These are phyloP conservation scores for Seira sanloemensis DNA, from an alignment of 2,888 invertebrate species.

Conservation along the genomic window DNA sequence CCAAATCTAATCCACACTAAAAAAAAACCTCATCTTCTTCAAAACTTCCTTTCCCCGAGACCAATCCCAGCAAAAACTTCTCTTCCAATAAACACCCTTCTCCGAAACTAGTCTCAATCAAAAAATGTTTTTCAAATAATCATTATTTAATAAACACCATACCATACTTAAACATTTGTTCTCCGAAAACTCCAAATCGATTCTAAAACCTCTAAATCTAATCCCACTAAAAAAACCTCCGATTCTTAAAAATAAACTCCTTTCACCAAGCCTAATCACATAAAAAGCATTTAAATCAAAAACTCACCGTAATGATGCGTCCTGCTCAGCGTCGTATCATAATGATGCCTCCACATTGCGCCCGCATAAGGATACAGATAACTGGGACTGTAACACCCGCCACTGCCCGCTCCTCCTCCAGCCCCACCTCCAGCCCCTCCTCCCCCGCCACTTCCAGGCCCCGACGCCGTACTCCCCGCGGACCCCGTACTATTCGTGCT, in stretches of 20 bases:
- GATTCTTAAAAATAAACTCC: background rate
- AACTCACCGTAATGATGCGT: conserved; percentile 72
- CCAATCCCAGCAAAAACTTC: no score
- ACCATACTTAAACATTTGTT: no score
- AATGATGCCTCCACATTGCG: conserved; percentile 73
- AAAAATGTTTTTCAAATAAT: no score
- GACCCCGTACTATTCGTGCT: conserved; percentile 71
- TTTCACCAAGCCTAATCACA: no score
- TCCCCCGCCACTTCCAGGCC: conserved; percentile 38
- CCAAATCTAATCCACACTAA: no score
- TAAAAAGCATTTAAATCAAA: no score
- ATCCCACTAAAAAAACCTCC: background rate
- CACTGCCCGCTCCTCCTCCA: conserved; percentile 50
- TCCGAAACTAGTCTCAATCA: no score
- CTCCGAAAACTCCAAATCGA: no score
- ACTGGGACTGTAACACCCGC: conserved; percentile 71
- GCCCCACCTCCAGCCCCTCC: conserved; percentile 34
- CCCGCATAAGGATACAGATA: conserved; percentile 72
- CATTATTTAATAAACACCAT: no score
- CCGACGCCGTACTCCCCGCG: conserved; percentile 54
- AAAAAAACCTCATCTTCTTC: no score
- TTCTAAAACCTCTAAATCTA: background rate
- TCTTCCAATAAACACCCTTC: no score
- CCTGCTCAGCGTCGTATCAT: conserved; percentile 70
- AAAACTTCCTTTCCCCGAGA: no score